Base-by-base conservation (phyloP, 2,113 vertebrate species). In the Indicator maculatus region DNA sequence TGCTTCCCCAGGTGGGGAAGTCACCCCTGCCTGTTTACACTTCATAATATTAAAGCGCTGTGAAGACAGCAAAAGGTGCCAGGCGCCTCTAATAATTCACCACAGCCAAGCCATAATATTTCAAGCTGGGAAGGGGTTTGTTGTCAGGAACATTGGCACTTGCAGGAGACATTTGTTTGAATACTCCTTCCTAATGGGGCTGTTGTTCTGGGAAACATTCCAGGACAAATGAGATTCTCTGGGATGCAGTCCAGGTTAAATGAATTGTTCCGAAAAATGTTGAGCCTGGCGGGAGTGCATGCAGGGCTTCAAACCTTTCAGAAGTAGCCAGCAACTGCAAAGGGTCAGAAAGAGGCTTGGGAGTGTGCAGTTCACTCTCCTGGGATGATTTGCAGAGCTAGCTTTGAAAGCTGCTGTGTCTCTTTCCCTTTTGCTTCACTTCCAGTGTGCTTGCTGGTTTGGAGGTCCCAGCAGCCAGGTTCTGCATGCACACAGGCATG, bases 211-310 rank as follows among this genome's bases (percentile, higher is more conserved):
- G 96, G 96, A 97, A 96, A 33, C 85, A 86, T 87, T 96, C 95
- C 96, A 96, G 94, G 96, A 96, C 92, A 97, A 97, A 96, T 96
- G 92, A 95, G 78, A 96, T 97, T 96, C 95, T 94, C 94, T 96
- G 96, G 94, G 94, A 96, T 83, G 67, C 3, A 0, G 69, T 91
- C 96, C 95, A 96, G 93, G 91, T 92, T 96, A 92, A 96, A 97
- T 95, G 87, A 96, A 97, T 94, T 96, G 92, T 96, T 96, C 94
- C 96, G 72, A 91, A 94, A 95, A 94, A 76, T 12, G 16, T 69
- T 88, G 88, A 83, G 82, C 90, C 78, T 45, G 72, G 31, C 20
- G 39, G 17, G 67, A 58, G 56, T 74, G 58, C 58, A 76, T 20
- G 36, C 73, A 28, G 93, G 38, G 50, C 70, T 90, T 93, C 67